phyloP scores from a whole-genome alignment of 2,113 vertebrate genomes.

The human (Homo sapiens) region GRCh38 chr3:124578501-124579000 shows the following conservation, averaged over 20 bases:
- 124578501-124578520: not conserved
- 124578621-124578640: rapidly evolving
- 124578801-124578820: not conserved
- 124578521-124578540: not conserved
- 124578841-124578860: too few species aligned
- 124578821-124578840: not conserved
- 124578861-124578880: not conserved
- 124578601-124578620: not conserved
- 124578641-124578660: too few species aligned
- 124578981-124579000: not conserved
- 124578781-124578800: not conserved
- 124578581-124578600: not conserved
- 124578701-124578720: too few species aligned
- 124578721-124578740: too few species aligned
- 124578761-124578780: too few species aligned
- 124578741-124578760: too few species aligned
- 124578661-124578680: too few species aligned
- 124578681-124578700: too few species aligned
- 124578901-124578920: not conserved
- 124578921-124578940: not conserved
- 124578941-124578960: not conserved
- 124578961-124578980: not conserved
- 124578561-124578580: slow-evolving; percentile 1
- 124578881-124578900: not conserved
- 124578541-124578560: not conserved